Conservation (phyloP, 2,797 vertebrate genomes). For the Salmo trutta region DNA sequence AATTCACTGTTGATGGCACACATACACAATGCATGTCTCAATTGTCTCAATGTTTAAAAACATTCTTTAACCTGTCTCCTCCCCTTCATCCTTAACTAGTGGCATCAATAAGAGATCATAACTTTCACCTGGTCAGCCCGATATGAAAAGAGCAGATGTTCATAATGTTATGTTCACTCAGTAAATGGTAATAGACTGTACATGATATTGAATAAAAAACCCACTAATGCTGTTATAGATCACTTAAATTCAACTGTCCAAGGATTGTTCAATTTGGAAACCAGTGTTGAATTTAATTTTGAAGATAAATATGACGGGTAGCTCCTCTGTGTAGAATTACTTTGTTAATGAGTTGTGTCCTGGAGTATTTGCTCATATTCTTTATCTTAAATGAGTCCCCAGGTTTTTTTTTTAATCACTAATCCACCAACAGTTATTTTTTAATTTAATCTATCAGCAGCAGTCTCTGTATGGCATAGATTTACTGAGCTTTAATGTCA, state of each 20-base stretch:
- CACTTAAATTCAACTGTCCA: slow-evolving; percentile 14
- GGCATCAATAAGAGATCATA: too few relatives aligned
- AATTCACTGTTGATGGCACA: too few relatives aligned
- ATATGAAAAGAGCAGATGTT: too few relatives aligned
- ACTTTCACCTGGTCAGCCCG: too few relatives aligned
- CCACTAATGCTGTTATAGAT: not conserved
- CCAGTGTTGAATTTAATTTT: slow-evolving; percentile 41
- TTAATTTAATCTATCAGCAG: slow-evolving; percentile 55
- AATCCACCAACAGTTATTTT: slow-evolving; percentile 60
- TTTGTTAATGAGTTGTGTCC: slow-evolving; percentile 29
- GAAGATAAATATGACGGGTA: slow-evolving; percentile 39
- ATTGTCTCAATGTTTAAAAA: too few relatives aligned
- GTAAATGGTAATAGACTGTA: not conserved
- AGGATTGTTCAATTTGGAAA: slow-evolving; percentile 27
- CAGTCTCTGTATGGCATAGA: slow-evolving; percentile 27
- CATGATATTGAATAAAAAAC: not conserved
- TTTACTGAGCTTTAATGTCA: too few relatives aligned
- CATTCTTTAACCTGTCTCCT: too few relatives aligned
- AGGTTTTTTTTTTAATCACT: slow-evolving; percentile 47
- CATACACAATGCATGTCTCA: too few relatives aligned
- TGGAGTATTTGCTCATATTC: not conserved
- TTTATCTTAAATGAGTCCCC: slow-evolving; percentile 34
- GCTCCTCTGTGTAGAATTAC: slow-evolving; percentile 18
- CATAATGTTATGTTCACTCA: too few relatives aligned
- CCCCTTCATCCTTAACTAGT: too few relatives aligned